Percentiles rank a stretch among this genome's conserved stretches.
Evolutionary conservation across 2,888 invertebrate genomes (phyloP).

Genomic region (Pomacea canaliculata): DNA sequence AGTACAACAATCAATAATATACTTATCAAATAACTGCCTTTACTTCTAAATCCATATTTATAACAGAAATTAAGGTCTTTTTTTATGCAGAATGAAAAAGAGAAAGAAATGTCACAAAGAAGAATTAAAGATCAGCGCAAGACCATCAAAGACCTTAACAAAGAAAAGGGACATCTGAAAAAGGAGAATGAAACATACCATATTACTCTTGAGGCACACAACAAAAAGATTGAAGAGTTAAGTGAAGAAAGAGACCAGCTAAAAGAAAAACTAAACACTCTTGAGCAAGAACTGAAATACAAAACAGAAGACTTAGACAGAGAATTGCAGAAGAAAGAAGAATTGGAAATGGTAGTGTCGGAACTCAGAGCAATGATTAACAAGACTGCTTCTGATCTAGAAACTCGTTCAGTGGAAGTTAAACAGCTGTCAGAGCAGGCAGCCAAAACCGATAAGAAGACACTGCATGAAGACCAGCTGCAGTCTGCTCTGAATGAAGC

Average conservation of each 20-base stretch:
- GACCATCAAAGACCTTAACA: constrained; percentile 8
- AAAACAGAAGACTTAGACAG: constrained; percentile 30
- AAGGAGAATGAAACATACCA: not conserved
- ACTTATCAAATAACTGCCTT: no score
- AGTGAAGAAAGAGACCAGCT: constrained; percentile 20
- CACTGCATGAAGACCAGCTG: constrained; percentile 6
- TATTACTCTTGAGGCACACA: constrained; percentile 13
- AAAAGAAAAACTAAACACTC: constrained; percentile 76
- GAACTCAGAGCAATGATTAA: constrained; percentile 47
- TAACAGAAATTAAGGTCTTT: not conserved
- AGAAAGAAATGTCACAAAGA: constrained; percentile 10
- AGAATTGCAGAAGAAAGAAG: constrained; percentile 76
- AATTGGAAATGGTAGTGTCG: constrained; percentile 39
- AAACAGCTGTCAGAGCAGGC: constrained; percentile 13
- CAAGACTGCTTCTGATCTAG: constrained; percentile 39
- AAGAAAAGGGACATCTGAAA: constrained; percentile 4
- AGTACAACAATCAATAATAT: no score
- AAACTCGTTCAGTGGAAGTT: constrained; percentile 33
- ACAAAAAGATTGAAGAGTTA: constrained; percentile 29
- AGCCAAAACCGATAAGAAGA: not conserved
- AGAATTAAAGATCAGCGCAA: constrained; percentile 16
- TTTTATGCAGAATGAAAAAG: constrained; percentile 13
- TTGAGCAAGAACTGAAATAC: constrained; percentile 57
- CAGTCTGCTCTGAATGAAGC: constrained; percentile 17
- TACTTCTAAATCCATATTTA: no score